Conservation (phyloP, 2,888 invertebrate genomes). For the Cerastis leucographa region DNA sequence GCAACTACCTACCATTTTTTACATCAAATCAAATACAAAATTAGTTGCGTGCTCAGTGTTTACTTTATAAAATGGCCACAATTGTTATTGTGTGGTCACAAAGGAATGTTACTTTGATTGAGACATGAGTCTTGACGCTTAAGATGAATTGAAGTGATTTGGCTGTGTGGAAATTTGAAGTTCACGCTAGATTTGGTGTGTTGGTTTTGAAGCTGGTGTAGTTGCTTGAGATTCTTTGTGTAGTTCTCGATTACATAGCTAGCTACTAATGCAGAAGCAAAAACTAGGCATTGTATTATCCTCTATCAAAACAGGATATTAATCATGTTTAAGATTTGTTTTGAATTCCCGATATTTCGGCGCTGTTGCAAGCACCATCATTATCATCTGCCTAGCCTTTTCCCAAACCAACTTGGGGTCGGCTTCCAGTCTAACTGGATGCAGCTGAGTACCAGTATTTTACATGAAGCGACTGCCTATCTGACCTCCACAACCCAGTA, state of each 20-base stretch:
- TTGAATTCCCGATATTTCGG: too few species aligned
- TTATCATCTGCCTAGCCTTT: too few species aligned
- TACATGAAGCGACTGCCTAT: too few species aligned
- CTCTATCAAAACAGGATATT: too few species aligned
- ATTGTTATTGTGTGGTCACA: slow-evolving; percentile 42
- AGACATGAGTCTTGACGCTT: slow-evolving; percentile 48
- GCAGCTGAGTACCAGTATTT: too few species aligned
- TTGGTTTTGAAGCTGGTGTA: slow-evolving; percentile 3
- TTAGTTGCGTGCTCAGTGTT: slow-evolving; percentile 43
- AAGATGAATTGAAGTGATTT: slow-evolving; percentile 38
- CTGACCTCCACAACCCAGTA: too few species aligned
- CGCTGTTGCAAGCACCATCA: too few species aligned
- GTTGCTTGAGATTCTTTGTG: background rate
- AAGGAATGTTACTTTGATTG: slow-evolving; percentile 37
- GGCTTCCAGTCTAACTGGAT: too few species aligned
- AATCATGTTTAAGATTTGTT: too few species aligned
- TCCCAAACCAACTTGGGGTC: too few species aligned
- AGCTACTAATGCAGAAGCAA: background rate
- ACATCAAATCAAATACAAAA: slow-evolving; percentile 34
- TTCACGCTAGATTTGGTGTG: background rate
- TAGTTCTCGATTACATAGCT: background rate
- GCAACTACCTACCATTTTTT: slow-evolving; percentile 34
- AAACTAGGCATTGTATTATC: background rate
- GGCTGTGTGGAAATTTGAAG: slow-evolving; percentile 13
- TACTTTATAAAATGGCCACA: slow-evolving; percentile 46